phyloP scores from a whole-genome alignment of 2,113 vertebrate genomes.

The Cebidichthys violaceus region DNA sequence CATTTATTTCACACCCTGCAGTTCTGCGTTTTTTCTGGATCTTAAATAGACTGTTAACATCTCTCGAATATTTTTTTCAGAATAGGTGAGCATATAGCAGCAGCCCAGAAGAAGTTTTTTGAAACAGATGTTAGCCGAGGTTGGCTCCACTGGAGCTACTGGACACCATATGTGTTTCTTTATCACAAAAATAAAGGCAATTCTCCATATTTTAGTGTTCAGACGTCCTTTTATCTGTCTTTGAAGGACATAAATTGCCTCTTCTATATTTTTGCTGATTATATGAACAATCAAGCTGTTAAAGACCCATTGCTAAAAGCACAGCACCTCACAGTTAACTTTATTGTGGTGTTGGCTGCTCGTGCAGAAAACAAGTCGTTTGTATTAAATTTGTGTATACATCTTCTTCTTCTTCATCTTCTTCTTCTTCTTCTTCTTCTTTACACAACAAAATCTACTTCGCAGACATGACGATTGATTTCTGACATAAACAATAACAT shows the following conservation, averaged over 20 bases:
- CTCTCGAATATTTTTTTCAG: neutral
- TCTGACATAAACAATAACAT: neutral
- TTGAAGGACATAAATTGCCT: too few relatives aligned
- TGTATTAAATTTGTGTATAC: neutral
- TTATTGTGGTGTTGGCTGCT: neutral
- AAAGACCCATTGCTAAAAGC: neutral
- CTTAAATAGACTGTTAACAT: neutral
- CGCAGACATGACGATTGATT: neutral
- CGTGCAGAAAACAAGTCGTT: neutral
- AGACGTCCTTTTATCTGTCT: neutral
- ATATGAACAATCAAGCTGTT: neutral
- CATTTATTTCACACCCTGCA: neutral
- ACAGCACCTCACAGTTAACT: neutral
- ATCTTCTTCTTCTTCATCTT: neutral
- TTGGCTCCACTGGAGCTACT: slow-evolving; percentile 11
- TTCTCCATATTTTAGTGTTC: neutral
- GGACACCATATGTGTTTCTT: neutral
- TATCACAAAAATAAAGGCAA: neutral
- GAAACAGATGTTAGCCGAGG: slow-evolving; percentile 8
- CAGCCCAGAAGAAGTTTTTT: neutral
- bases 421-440: neutral
- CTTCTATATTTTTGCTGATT: neutral
- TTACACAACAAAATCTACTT: too few relatives aligned
- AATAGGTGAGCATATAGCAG: too few relatives aligned
- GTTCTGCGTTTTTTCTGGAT: neutral